Conservation (phyloP, 2,888 invertebrate species). For the Cremastinae sp. region DNA sequence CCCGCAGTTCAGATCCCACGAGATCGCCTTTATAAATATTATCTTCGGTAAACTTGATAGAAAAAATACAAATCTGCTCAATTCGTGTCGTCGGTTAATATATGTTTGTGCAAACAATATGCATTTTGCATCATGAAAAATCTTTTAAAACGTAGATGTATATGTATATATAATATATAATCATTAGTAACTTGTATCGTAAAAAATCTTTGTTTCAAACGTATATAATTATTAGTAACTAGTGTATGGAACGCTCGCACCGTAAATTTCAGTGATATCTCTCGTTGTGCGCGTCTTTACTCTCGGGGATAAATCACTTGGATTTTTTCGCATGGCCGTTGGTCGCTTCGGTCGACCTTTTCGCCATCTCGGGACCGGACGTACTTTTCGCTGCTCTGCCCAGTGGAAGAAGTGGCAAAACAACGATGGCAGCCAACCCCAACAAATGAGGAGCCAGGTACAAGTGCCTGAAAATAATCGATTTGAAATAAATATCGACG, state of each 20-base stretch:
- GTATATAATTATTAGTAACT: constrained; percentile 25
- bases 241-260: constrained; percentile 48
- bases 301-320: constrained; percentile 43
- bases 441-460: constrained; percentile 76
- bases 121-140: background rate
- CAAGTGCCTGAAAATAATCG: constrained; percentile 70
- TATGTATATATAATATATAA: constrained; percentile 13
- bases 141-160: background rate
- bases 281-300: constrained; percentile 20
- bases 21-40: constrained; percentile 45
- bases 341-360: constrained; percentile 41
- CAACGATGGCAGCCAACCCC: constrained; percentile 71
- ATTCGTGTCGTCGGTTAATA: constrained; percentile 4
- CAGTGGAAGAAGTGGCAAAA: constrained; percentile 72
- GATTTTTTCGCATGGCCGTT: constrained; percentile 60
- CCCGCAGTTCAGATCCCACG: constrained; percentile 46
- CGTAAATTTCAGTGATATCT: constrained; percentile 11
- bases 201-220: constrained; percentile 40
- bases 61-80: constrained; percentile 67
- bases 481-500: background rate
- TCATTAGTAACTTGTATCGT: constrained; percentile 32
- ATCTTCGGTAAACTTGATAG: constrained; percentile 63
- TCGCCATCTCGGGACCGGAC: constrained; percentile 34
- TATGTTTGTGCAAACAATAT: constrained; percentile 7
- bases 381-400: constrained; percentile 43